A percentile compares a stretch with the other conserved stretches of the same genome.
Evolutionary conservation across 2,113 vertebrate genomes (phyloP).

Genomic region (Nothobranchius kuhntae): DNA sequence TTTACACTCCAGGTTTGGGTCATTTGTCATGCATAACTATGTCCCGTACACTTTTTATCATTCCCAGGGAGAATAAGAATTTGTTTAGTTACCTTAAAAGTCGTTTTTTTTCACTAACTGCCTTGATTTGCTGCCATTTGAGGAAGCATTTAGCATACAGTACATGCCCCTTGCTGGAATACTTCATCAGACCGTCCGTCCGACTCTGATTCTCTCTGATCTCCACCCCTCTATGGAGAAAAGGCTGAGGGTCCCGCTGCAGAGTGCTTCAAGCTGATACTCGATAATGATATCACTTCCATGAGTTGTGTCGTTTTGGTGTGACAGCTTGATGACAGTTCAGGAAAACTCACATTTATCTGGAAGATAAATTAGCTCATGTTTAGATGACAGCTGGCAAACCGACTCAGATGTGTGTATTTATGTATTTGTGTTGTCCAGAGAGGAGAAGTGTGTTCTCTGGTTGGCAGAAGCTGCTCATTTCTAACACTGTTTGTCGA

Average conservation of each 20-base stretch:
- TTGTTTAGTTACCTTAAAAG: too few species aligned
- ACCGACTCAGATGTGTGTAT: conserved; percentile 24
- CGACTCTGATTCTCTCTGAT: conserved; percentile 46
- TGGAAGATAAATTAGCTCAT: conserved; percentile 61
- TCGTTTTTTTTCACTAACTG: background rate
- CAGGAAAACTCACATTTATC: conserved; percentile 65
- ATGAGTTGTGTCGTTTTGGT: conserved; percentile 40
- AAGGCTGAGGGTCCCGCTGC: conserved; percentile 32
- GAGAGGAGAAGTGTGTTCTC: conserved; percentile 34
- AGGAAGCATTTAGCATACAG: conserved; percentile 49
- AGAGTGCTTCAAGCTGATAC: conserved; percentile 50
- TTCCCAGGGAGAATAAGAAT: too few species aligned
- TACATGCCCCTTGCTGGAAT: conserved; percentile 49
- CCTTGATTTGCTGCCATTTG: conserved; percentile 31
- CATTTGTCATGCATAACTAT: conserved; percentile 64
- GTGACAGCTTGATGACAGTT: conserved; percentile 47
- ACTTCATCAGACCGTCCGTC: conserved; percentile 64
- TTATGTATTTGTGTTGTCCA: conserved; percentile 37
- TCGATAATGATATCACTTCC: conserved; percentile 64
- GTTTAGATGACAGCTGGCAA: conserved; percentile 62
- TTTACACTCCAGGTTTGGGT: conserved; percentile 64
- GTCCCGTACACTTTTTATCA: conserved; percentile 43
- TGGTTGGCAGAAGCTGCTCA: conserved; percentile 49
- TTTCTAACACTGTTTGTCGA: conserved; percentile 54
- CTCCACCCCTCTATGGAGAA: conserved; percentile 30